Percentiles rank a stretch among this genome's conserved stretches.
These are phyloP conservation scores for Ophion obscuratus DNA, from an alignment of 2,888 invertebrate genomes.

Conservation along the genomic window DNA sequence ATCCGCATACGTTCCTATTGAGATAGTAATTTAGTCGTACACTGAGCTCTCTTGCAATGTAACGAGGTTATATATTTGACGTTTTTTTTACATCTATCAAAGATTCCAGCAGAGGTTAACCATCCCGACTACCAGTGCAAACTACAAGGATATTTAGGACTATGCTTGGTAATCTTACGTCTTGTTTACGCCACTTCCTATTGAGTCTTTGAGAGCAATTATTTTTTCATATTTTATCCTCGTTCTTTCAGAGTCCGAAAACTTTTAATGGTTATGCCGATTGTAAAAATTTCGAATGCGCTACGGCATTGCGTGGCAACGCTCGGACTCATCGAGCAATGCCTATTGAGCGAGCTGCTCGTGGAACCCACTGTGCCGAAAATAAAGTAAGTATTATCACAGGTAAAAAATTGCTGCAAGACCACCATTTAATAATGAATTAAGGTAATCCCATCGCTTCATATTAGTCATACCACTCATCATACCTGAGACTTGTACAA, in stretches of 20 bases:
- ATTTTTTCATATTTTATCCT: background rate
- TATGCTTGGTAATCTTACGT: background rate
- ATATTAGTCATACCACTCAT: no score
- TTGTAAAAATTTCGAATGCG: background rate
- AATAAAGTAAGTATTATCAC: background rate
- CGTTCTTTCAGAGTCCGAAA: background rate
- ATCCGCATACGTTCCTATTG: no score
- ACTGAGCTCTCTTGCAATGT: no score
- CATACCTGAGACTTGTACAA: no score
- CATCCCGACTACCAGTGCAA: background rate
- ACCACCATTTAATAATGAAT: no score
- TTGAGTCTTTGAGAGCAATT: background rate
- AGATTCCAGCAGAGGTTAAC: background rate
- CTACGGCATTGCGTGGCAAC: background rate
- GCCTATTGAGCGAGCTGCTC: background rate
- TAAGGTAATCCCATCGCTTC: no score
- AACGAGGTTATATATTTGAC: background rate
- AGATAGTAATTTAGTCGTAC: no score
- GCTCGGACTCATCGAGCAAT: background rate
- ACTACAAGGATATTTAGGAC: background rate
- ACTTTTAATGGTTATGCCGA: background rate
- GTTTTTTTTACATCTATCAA: background rate
- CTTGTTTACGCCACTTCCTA: background rate
- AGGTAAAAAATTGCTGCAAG: no score
- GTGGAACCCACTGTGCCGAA: background rate